Evolutionary conservation across 2,113 vertebrate genomes (phyloP).

Genomic region (Telmatochromis sp.): DNA sequence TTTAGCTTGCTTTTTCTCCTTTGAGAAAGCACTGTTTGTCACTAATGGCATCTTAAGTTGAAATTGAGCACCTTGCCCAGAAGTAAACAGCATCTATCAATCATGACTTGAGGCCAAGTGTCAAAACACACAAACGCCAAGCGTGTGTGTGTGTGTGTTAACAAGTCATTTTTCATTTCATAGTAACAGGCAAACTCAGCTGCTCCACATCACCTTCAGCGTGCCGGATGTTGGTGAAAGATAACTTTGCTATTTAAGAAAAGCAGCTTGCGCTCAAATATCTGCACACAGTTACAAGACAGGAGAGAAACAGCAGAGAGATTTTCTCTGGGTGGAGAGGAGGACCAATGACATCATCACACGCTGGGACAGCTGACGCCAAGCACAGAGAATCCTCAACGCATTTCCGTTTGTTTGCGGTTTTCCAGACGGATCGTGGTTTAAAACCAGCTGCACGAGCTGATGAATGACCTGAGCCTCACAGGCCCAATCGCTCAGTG

Average conservation of each 20-base stretch:
- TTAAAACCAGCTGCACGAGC: neutral
- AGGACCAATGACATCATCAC: neutral
- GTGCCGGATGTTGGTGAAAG: neutral
- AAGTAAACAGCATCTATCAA: slow-evolving; percentile 68
- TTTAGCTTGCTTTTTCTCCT: slow-evolving; percentile 55
- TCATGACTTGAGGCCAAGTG: slow-evolving; percentile 44
- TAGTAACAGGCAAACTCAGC: neutral
- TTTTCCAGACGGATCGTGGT: neutral
- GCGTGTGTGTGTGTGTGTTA: neutral
- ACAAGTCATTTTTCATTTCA: neutral
- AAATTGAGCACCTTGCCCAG: slow-evolving; percentile 61
- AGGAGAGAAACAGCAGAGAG: neutral
- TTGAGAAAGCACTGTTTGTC: slow-evolving; percentile 50
- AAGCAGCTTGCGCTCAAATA: neutral
- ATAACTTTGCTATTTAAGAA: neutral
- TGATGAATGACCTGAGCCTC: neutral
- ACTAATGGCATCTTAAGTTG: slow-evolving; percentile 63
- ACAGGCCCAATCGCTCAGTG: neutral
- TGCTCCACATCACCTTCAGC: neutral
- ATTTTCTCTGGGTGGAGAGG: neutral
- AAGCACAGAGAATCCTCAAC: neutral
- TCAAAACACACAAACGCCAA: slow-evolving; percentile 20
- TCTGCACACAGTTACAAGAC: rapidly evolving
- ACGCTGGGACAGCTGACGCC: neutral
- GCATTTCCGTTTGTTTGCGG: neutral